These are phyloP conservation scores for Melanargia galathea DNA, from an alignment of 2,888 invertebrate species.

Conservation along the genomic window DNA sequence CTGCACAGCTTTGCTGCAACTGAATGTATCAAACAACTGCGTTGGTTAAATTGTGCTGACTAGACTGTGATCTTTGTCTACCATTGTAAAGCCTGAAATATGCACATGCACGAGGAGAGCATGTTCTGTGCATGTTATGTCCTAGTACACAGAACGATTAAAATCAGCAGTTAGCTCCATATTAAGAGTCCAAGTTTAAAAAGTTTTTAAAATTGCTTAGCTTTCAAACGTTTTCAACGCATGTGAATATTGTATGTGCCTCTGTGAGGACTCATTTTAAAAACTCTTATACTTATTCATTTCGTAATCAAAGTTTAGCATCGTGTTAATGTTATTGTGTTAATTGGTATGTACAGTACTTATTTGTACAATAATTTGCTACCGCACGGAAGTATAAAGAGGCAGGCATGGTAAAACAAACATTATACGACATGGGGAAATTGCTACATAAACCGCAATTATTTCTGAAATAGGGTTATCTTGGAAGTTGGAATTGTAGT, in stretches of 20 bases:
- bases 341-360: not conserved
- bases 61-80: not conserved
- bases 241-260: too few species aligned
- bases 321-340: too few species aligned
- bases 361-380: slow-evolving; percentile 8
- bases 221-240: too few species aligned
- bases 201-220: too few species aligned
- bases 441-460: slow-evolving; percentile 75
- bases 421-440: slow-evolving; percentile 71
- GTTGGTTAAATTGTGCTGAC: slow-evolving; percentile 9
- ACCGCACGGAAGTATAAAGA: slow-evolving; percentile 58
- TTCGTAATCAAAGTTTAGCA: too few species aligned
- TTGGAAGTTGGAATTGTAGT: slow-evolving; percentile 43
- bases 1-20: slow-evolving; percentile 13
- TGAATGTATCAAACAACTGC: slow-evolving; percentile 9
- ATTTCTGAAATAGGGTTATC: slow-evolving; percentile 63
- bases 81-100: slow-evolving; percentile 1
- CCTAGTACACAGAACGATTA: too few species aligned
- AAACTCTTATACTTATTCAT: too few species aligned
- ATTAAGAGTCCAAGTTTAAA: too few species aligned
- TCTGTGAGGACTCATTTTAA: too few species aligned
- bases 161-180: too few species aligned
- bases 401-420: slow-evolving; percentile 70
- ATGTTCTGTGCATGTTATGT: too few species aligned
- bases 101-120: not conserved